Evolutionary conservation across 2,888 invertebrate species (phyloP).

Genomic region (Priocnemis perturbator): DNA sequence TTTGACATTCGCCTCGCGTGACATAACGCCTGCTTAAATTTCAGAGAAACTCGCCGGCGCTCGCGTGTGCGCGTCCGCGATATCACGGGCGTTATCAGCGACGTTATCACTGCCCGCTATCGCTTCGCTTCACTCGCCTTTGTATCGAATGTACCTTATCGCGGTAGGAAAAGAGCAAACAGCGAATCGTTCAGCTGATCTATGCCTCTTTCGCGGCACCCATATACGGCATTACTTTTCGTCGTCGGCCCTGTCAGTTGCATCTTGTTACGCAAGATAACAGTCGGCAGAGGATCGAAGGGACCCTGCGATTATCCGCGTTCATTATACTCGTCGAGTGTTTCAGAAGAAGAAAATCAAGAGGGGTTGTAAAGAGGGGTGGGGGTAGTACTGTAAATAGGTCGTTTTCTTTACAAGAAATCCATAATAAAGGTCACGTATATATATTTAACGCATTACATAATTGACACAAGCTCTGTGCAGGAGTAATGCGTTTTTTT

Average conservation of each 20-base stretch:
- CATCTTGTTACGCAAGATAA: too few relatives aligned
- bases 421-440: slow-evolving; percentile 16
- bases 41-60: slow-evolving; percentile 20
- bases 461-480: slow-evolving; percentile 30
- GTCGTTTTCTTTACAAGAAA: slow-evolving; percentile 13
- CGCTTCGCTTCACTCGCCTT: slow-evolving; percentile 23
- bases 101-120: slow-evolving; percentile 1
- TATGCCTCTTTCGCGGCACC: background rate
- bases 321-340: too few relatives aligned
- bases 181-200: slow-evolving; percentile 15
- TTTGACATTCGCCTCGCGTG: too few relatives aligned
- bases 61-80: slow-evolving; percentile 19
- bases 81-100: slow-evolving; percentile 30
- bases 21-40: slow-evolving; percentile 18
- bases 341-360: too few relatives aligned
- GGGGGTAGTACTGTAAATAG: too few relatives aligned
- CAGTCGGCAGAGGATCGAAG: too few relatives aligned
- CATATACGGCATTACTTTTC: too few relatives aligned
- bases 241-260: too few relatives aligned
- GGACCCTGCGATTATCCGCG: too few relatives aligned
- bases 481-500: too few relatives aligned
- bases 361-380: too few relatives aligned
- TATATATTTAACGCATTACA: slow-evolving; percentile 19
- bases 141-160: slow-evolving; percentile 43
- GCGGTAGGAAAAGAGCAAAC: slow-evolving; percentile 28